Evolutionary conservation across 2,888 invertebrate genomes (phyloP).

Genomic region (Caenorhabditis sp.): DNA sequence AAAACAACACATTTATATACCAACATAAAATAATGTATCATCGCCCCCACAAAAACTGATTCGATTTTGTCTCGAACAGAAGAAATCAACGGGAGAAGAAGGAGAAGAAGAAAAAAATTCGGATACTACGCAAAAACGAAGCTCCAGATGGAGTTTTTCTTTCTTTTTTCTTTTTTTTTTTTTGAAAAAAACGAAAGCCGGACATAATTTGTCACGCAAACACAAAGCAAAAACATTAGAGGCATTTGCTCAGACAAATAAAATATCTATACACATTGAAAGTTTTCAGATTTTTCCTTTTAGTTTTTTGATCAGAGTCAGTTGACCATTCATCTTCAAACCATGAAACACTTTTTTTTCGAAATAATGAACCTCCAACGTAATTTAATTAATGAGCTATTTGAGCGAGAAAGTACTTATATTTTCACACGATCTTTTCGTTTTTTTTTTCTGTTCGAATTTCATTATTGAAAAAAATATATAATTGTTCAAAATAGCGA

Average conservation of each 20-base stretch:
- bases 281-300: neutral
- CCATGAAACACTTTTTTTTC: neutral
- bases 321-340: neutral
- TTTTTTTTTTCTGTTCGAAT: too few relatives aligned
- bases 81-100: neutral
- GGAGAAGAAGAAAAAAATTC: neutral
- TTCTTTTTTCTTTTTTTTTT: neutral
- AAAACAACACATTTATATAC: constrained; percentile 1
- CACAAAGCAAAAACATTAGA: neutral
- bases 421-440: too few relatives aligned
- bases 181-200: neutral
- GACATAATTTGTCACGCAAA: constrained; percentile 1
- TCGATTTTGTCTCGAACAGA: neutral
- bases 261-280: neutral
- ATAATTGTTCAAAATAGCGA: too few relatives aligned
- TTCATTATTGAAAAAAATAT: too few relatives aligned
- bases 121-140: neutral
- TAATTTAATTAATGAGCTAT: too few relatives aligned
- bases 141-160: neutral
- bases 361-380: neutral
- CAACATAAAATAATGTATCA: constrained; percentile 1
- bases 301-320: neutral
- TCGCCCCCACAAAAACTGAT: constrained; percentile 1
- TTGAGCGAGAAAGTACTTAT: too few relatives aligned
- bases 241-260: neutral